Evolutionary conservation across 2,113 vertebrate species (phyloP), one percentile per base, ranked within the genome.

Genomic region (Platysternon megacephalum): DNA sequence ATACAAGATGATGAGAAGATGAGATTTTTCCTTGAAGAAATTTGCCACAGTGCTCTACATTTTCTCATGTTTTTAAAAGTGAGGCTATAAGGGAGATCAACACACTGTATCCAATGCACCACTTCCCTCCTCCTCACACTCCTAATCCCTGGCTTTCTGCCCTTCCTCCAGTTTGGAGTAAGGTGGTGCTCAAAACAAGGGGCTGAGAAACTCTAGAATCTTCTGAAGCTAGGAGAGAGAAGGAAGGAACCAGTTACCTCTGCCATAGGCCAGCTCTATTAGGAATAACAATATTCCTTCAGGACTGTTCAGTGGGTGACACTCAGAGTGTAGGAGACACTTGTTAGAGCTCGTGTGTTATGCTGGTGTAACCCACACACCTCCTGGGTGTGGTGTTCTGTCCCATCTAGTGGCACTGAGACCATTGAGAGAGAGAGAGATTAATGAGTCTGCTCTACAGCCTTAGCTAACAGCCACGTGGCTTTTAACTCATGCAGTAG

Each of bases 41-140:
- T 85, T 48, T 82, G 19, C 53, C 28, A 35, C 0, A 1, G 4
- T 11, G 42, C 2, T 8, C 35, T 6, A 0, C n/a, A 84, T 79
- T 5, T 89, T 2, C 72, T 51, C 19, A 16, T 42, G 2, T 68
- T 82, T 72, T 68, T 39, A 32, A 12, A 82, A 56, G 21, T 0
- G 13, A 72, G 65, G 65, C 65, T n/a, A 10, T 39, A 72, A 39
- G 65, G n/a, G 35, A 72, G 8, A 72, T 39, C 32, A 13, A 74
- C 39, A 26, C 14, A 10, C 35, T 72, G 32, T 39, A 39, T 58
- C 55, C 1, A 0, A 51, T 39, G 35, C 46, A 28, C 21, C 53
- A 76, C 11, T 22, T 35, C 29, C 1, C 74, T 26, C 24, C 55
- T 14, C 12, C 88, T 49, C 21, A 17, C 26, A 52, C 28, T 13